Conservation (phyloP, 2,113 vertebrate genomes). For the Meles meles region DNA sequence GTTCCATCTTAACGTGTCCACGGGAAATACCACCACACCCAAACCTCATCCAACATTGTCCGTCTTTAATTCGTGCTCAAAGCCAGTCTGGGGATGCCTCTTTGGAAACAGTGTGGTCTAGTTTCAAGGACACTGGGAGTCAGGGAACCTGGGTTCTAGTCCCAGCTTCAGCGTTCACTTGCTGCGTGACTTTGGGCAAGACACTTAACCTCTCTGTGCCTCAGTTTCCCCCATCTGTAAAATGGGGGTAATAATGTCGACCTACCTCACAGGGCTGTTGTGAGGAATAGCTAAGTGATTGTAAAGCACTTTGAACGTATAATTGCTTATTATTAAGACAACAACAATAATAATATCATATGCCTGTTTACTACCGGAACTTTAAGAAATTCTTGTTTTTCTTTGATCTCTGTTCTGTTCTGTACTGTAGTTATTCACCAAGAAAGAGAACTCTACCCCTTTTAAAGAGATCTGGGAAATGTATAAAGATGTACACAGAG, state of each 20-base stretch:
- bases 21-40: slow-evolving; percentile 61
- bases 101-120: slow-evolving; percentile 71
- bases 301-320: slow-evolving; percentile 78
- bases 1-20: slow-evolving; percentile 66
- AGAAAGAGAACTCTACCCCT: slow-evolving; percentile 16
- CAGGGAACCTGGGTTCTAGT: slow-evolving; percentile 73
- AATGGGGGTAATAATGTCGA: slow-evolving; percentile 77
- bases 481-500: neutral
- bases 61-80: slow-evolving; percentile 66
- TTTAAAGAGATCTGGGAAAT: neutral
- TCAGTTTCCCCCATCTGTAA: slow-evolving; percentile 80
- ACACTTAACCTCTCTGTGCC: slow-evolving; percentile 79
- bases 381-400: slow-evolving; percentile 71
- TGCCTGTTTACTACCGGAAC: slow-evolving; percentile 76
- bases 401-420: slow-evolving; percentile 66
- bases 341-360: slow-evolving; percentile 78
- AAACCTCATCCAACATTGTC: slow-evolving; percentile 73
- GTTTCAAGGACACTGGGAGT: slow-evolving; percentile 72
- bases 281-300: slow-evolving; percentile 79
- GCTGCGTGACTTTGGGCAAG: slow-evolving; percentile 75
- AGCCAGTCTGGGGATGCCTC: slow-evolving; percentile 74
- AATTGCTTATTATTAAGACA: slow-evolving; percentile 76
- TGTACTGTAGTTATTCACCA: slow-evolving; percentile 32
- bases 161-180: slow-evolving; percentile 63
- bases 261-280: slow-evolving; percentile 81